Evolutionary conservation across 2,113 vertebrate species (phyloP).

Genomic region (Pachypanchax playfairii): DNA sequence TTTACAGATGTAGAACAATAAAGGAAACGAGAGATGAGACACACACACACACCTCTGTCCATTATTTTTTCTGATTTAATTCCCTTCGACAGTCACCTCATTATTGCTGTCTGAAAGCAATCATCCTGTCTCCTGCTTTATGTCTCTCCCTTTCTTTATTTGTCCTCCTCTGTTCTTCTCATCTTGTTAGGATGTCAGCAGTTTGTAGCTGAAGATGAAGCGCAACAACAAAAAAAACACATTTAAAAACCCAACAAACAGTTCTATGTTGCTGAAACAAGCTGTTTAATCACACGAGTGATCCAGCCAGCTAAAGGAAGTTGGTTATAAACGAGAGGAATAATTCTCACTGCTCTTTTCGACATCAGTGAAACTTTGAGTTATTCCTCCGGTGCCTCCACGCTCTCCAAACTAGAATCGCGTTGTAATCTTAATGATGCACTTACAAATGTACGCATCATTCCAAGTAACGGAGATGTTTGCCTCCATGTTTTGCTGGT

Average conservation of each 20-base stretch:
- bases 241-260: not conserved
- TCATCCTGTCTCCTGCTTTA: conserved; percentile 21
- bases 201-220: conserved; percentile 40
- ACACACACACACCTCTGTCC: conserved; percentile 1
- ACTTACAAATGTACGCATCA: conserved; percentile 1
- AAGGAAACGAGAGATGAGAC: conserved; percentile 11
- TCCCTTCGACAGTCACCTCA: conserved; percentile 37
- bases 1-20: conserved; percentile 22
- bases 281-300: not conserved
- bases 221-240: not conserved
- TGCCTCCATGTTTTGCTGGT: not conserved
- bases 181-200: conserved; percentile 27
- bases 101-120: conserved; percentile 39
- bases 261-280: not conserved
- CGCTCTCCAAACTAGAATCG: not conserved
- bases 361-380: not conserved
- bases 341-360: no score
- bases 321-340: no score
- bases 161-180: not conserved
- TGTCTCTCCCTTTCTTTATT: conserved; percentile 6
- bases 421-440: not conserved
- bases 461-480: not conserved
- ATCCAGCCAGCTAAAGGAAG: no score
- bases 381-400: not conserved
- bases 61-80: conserved; percentile 50